phyloP scores from a whole-genome alignment of 2,797 vertebrate species.

The Petrocephalus schoutedeni region DNA sequence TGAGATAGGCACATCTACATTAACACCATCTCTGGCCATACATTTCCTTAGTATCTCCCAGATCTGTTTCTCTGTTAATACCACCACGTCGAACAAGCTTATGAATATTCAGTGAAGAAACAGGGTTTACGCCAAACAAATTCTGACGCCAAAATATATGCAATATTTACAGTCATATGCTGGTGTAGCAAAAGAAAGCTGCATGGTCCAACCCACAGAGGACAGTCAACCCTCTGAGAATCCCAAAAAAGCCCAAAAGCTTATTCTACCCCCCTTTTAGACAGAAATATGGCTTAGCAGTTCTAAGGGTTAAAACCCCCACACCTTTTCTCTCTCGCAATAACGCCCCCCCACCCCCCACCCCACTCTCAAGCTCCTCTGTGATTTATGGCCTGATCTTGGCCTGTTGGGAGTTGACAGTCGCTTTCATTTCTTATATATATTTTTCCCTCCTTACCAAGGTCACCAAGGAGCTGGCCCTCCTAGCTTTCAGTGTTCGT shows the following conservation, averaged over 20 bases:
- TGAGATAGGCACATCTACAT: neutral
- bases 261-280: constrained; percentile 17
- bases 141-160: neutral
- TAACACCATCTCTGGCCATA: neutral
- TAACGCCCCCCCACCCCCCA: constrained; percentile 25
- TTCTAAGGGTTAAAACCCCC: constrained; percentile 44
- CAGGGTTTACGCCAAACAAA: neutral
- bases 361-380: constrained; percentile 32
- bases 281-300: constrained; percentile 39
- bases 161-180: neutral
- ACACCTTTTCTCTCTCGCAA: neutral
- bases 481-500: constrained; percentile 69
- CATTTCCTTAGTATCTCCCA: constrained; percentile 22
- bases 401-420: constrained; percentile 81
- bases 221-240: constrained; percentile 6
- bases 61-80: constrained; percentile 20
- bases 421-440: constrained; percentile 81
- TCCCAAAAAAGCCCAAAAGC: constrained; percentile 37
- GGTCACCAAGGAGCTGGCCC: constrained; percentile 77
- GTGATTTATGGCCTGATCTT: constrained; percentile 81
- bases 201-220: neutral
- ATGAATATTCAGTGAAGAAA: neutral
- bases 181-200: neutral
- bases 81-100: neutral
- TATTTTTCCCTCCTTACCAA: constrained; percentile 68